phyloP scores from a whole-genome alignment of 2,797 vertebrate genomes.

The Argya squamiceps region DNA sequence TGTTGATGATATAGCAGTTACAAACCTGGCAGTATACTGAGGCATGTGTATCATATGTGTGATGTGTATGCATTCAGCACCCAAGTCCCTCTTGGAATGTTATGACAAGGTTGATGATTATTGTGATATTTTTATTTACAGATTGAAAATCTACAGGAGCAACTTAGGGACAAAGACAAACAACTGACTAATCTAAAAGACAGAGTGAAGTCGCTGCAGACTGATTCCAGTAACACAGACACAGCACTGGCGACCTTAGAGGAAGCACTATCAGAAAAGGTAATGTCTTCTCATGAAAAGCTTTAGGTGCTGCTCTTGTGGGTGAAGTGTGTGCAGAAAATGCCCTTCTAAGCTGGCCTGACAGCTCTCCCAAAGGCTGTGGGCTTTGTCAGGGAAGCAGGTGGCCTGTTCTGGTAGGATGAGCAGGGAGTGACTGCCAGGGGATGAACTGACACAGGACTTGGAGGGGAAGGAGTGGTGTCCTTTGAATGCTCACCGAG shows the following conservation, averaged over 20 bases:
- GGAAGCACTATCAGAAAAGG: constrained; percentile 97
- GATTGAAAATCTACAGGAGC: constrained; percentile 94
- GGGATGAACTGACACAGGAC: not conserved
- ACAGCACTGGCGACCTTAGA: constrained; percentile 94
- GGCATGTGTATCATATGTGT: not conserved
- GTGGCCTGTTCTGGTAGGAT: not conserved
- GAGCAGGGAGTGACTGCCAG: not conserved
- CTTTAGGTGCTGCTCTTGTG: not conserved
- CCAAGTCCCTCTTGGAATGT: not conserved
- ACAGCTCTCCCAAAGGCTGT: not conserved
- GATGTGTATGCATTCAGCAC: not conserved
- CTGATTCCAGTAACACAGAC: constrained; percentile 97
- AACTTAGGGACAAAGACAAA: constrained; percentile 97
- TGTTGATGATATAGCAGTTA: not conserved
- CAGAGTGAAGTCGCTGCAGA: constrained; percentile 95
- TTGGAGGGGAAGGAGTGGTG: not conserved
- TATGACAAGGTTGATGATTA: not conserved
- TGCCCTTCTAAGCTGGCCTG: not conserved
- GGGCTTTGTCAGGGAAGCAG: not conserved
- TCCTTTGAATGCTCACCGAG: fast-evolving
- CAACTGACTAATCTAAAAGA: constrained; percentile 95
- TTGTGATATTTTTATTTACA: constrained; percentile 62
- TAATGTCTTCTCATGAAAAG: constrained; percentile 36
- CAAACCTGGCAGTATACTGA: not conserved
- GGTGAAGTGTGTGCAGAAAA: not conserved